Evolutionary conservation across 1,140 invertebrate genomes (phyloP).

Genomic region (Trachelipus rathkii): DNA sequence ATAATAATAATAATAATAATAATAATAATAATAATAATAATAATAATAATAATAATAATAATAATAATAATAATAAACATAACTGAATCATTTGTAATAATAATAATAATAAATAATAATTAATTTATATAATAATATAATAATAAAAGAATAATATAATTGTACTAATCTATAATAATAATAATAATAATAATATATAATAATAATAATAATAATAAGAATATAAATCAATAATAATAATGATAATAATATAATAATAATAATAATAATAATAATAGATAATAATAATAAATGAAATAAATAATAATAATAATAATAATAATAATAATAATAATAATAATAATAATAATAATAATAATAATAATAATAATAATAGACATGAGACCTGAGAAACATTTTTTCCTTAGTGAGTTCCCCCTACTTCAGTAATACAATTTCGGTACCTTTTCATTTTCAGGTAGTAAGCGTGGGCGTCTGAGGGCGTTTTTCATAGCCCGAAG

Average conservation of each 20-base stretch:
- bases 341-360: conserved; percentile 1
- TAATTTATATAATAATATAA: not conserved
- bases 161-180: too few relatives aligned
- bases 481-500: not conserved
- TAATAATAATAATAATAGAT: not conserved
- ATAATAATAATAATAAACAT: not conserved
- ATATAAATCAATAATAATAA: conserved; percentile 2
- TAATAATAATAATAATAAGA: too few relatives aligned
- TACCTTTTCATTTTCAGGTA: not conserved
- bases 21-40: conserved; percentile 11
- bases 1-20: conserved; percentile 2
- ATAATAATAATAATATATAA: conserved; percentile 1
- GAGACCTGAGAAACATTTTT: not conserved
- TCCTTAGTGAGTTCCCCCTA: not conserved
- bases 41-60: not conserved
- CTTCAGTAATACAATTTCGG: not conserved
- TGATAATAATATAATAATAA: not conserved
- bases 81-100: not conserved
- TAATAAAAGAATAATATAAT: too few relatives aligned
- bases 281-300: too few relatives aligned
- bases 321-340: not conserved
- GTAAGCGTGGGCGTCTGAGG: not conserved
- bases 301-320: conserved; percentile 5
- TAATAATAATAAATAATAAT: not conserved
- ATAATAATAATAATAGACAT: not conserved